phyloP scores from a whole-genome alignment of 2,113 vertebrate species.

The Ophiodon elongatus region DNA sequence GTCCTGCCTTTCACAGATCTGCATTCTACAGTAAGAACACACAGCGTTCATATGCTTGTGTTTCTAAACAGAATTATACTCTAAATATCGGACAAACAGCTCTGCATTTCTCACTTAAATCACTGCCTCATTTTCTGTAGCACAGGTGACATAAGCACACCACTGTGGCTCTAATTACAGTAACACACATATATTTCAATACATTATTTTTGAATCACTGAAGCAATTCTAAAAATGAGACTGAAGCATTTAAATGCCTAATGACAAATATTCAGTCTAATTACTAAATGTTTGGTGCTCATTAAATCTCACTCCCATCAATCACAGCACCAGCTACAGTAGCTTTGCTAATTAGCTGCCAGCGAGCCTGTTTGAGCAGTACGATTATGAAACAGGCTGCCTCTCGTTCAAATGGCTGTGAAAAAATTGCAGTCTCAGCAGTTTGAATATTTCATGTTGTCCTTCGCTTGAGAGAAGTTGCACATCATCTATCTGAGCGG shows the following conservation, averaged over 20 bases:
- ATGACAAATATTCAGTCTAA: conserved; percentile 18
- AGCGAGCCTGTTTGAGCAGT: conserved; percentile 5
- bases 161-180: background rate
- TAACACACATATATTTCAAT: background rate
- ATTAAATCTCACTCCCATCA: conserved; percentile 47
- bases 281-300: conserved; percentile 19
- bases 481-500: conserved; percentile 48
- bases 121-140: background rate
- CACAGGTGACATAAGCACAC: background rate
- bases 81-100: background rate
- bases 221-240: background rate
- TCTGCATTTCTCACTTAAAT: background rate
- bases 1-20: background rate
- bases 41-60: conserved; percentile 1
- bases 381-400: conserved; percentile 7
- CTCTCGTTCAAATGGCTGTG: conserved; percentile 35
- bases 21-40: background rate
- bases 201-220: conserved; percentile 7
- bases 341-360: conserved; percentile 51
- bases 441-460: conserved; percentile 76
- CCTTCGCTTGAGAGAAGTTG: conserved; percentile 60
- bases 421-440: conserved; percentile 53
- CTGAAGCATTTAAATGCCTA: background rate
- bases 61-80: background rate
- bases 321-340: conserved; percentile 35